A percentile compares a stretch with the other conserved stretches of the same genome.
phyloP scores from a whole-genome alignment of 2,888 invertebrate species.

The Celastrina argiolus region DNA sequence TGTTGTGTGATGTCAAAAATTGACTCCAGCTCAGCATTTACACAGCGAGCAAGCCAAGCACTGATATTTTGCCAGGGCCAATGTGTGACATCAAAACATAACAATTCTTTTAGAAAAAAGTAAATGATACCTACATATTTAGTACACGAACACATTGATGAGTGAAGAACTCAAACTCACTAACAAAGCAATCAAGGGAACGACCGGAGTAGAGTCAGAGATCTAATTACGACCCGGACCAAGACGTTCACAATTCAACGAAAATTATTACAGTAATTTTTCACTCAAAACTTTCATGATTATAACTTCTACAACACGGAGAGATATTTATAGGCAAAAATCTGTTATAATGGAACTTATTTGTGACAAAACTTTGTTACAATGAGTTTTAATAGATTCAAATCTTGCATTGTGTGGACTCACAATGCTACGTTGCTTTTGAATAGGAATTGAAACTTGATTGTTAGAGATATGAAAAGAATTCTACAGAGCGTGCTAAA shows the following conservation, averaged over 20 bases:
- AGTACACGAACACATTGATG: too few species aligned
- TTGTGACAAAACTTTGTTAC: not conserved
- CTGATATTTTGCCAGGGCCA: too few species aligned
- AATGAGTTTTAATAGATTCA: constrained; percentile 18
- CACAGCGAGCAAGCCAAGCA: too few species aligned
- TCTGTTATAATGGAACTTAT: constrained; percentile 20
- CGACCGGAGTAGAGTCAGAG: constrained; percentile 49
- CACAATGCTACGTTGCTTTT: constrained; percentile 8
- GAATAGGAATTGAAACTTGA: constrained; percentile 12
- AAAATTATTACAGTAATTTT: constrained; percentile 70
- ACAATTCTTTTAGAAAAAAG: too few species aligned
- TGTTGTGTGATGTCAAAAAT: too few species aligned
- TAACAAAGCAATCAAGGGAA: constrained; percentile 56
- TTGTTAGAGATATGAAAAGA: constrained; percentile 13
- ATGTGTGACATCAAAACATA: too few species aligned
- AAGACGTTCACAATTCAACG: constrained; percentile 54
- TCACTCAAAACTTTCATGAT: constrained; percentile 62
- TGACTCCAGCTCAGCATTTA: too few species aligned
- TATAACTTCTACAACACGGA: constrained; percentile 51
- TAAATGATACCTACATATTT: too few species aligned
- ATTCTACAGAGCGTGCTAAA: not conserved
- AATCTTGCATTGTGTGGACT: not conserved
- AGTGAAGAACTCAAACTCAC: constrained; percentile 50
- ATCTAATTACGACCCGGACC: constrained; percentile 61
- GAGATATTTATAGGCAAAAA: constrained; percentile 32